Evolutionary conservation across 2,113 vertebrate genomes (phyloP), one percentile per base, ranked within the genome.

Genomic region (Melanerpes aurifrons): DNA sequence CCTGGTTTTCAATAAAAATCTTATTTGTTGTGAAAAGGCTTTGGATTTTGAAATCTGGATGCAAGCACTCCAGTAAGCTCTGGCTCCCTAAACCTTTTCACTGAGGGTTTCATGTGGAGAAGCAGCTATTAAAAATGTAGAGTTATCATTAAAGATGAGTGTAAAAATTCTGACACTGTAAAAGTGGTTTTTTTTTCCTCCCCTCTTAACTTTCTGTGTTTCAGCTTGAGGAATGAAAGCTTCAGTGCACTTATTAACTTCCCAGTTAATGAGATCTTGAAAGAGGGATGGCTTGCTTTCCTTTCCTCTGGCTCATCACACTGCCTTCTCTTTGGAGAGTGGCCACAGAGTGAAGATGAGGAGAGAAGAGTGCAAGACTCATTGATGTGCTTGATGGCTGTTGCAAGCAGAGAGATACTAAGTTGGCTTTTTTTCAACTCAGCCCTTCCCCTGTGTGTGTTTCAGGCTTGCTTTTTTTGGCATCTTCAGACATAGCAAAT

Each of bases 241-340:
- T 86, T 83, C 93, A 86, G 85, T 87, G 94, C 82, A 81, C 95
- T 96, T 96, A 94, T 94, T 95, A 90, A 89, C 87, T 92, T 92
- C 73, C 62, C 79, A 94, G 82, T 91, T 95, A 96, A 96, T 96
- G 94, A 93, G 91, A 93, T 94, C 95, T 90, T 75, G 89, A 96
- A 93, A 58, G 12, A 28, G 72, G 76, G 56, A 75, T 5, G 45
- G n/a, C 77, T 77, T 78, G 66, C 85, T 93, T 87, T 91, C 91
- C 87, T 86, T 86, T 96, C 70, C 76, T 89, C 93, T 90, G 89
- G 89, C 94, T 96, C 82, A 77, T 92, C 89, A 75, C 57, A 4
- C 58, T 3, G 21, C 82, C 54, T 86, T 83, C 87, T 86, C 87
- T 93, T 95, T 90, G 91, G 91, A 95, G 95, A 94, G 76, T 69